phyloP scores from a whole-genome alignment of 2,797 vertebrate species.

The Tokudaia tokunoshimensis region DNA sequence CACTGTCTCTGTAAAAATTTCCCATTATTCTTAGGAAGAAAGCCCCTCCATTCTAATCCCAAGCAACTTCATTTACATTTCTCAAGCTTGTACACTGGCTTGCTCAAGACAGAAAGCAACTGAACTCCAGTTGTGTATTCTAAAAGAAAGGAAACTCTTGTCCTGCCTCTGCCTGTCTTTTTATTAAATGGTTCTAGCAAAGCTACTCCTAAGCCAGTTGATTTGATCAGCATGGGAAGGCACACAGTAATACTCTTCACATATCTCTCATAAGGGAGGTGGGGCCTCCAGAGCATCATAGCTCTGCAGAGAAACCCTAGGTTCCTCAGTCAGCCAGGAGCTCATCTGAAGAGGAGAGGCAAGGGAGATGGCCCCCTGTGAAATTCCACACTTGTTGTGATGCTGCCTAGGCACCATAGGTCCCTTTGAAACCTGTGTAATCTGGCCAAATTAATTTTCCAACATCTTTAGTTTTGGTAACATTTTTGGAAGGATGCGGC shows the following conservation, averaged over 20 bases:
- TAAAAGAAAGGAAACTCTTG: neutral
- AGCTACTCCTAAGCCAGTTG: neutral
- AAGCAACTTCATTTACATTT: neutral
- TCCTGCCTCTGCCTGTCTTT: neutral
- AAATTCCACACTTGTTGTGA: neutral
- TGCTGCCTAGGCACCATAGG: neutral
- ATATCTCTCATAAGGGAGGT: neutral
- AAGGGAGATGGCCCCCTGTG: neutral
- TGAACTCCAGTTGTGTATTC: rapidly evolving
- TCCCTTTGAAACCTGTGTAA: neutral
- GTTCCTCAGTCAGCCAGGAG: neutral
- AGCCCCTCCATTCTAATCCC: no score
- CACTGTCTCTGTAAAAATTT: neutral
- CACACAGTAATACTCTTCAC: no score
- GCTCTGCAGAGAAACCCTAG: neutral
- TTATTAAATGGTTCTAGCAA: neutral
- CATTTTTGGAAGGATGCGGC: rapidly evolving
- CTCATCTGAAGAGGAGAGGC: neutral
- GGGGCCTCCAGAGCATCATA: neutral
- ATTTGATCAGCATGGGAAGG: neutral
- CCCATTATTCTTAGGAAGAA: neutral
- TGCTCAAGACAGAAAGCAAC: rapidly evolving
- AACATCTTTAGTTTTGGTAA: neutral
- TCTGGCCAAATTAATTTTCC: neutral
- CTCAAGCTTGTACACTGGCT: rapidly evolving